Evolutionary conservation across 2,888 invertebrate genomes (phyloP).

Genomic region (Heliconius ethilla): DNA sequence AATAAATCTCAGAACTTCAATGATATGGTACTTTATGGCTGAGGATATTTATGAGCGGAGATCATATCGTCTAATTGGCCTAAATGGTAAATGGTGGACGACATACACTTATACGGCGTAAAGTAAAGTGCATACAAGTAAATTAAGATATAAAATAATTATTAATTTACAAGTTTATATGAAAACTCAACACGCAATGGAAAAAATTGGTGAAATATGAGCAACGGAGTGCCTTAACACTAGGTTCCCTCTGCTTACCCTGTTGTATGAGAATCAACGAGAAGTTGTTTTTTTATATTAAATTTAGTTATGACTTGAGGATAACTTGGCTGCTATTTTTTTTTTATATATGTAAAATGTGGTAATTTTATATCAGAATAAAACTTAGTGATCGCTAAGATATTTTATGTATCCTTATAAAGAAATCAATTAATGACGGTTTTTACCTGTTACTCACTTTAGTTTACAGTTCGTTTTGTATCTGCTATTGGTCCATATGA

Average conservation of each 20-base stretch:
- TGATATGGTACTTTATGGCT: slow-evolving; percentile 3
- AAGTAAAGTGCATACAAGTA: slow-evolving; percentile 3
- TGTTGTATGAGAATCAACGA: too few species aligned
- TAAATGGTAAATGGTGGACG: slow-evolving; percentile 16
- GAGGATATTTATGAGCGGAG: slow-evolving; percentile 14
- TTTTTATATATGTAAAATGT: not conserved
- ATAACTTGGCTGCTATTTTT: not conserved
- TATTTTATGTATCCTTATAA: not conserved
- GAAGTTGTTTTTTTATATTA: too few species aligned
- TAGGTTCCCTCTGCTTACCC: too few species aligned
- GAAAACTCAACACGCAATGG: not conserved
- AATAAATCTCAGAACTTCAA: slow-evolving; percentile 21
- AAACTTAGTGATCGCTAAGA: not conserved
- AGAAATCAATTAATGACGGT: not conserved
- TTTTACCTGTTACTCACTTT: not conserved
- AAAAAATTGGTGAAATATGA: too few species aligned
- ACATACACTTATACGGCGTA: slow-evolving; percentile 6
- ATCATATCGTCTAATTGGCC: slow-evolving; percentile 20
- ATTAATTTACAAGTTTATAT: slow-evolving; percentile 8
- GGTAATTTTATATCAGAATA: not conserved
- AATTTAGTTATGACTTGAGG: not conserved
- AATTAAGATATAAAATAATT: slow-evolving; percentile 9
- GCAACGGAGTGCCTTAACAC: too few species aligned
- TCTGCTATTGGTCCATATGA: not conserved
- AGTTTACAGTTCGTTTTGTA: slow-evolving; percentile 7